Evolutionary conservation across 1,140 invertebrate genomes (phyloP), one percentile per base, ranked within the genome.

Genomic region (Zaprionus capensis): DNA sequence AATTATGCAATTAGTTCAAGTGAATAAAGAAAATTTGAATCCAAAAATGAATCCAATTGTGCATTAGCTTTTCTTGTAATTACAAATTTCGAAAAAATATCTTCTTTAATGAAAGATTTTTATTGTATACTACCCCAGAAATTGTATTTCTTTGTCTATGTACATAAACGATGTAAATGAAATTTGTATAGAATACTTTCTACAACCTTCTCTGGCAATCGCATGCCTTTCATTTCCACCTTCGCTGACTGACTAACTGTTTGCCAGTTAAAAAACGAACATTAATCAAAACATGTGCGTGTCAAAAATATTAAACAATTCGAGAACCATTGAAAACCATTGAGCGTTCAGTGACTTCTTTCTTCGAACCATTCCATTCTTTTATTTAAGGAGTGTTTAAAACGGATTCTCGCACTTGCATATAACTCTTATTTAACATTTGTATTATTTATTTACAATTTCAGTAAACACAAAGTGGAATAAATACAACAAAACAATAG

Each of bases 1-100:
- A 86, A 85, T 82, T 87, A 80, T 87, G 82, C 83, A 86, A 85
- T 86, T 86, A 85, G 14, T 69, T 82, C 51, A 41, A 49, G 11
- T 57, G 53, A 75, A 67, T 24, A 22, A 59, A 61, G 46, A 31
- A 44, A 71, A 66, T 72, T 38, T n/a, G 12, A 22, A 22, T 22
- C 9, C 7, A 14, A 41, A 41, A 59, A 22, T 11, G 2, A 3
- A 6, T 11, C 20, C n/a, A n/a, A 58, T 38, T 58, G 57, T 58
- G 17, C 20, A 24, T 22, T 4, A 58, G 20, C 2, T 7, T 46
- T n/a, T n/a, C 15, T 46, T 46, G n/a, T 17, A 46, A 46, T 9
- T 2, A 46, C 1, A 46, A n/a, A 11, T 49, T 49, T 6, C n/a
- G 2, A 46, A 17, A 4, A 5, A 22, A 22, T 4, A 12, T 12